These are phyloP conservation scores for Chloebia gouldiae DNA, from an alignment of 2,113 vertebrate species.

Conservation along the genomic window DNA sequence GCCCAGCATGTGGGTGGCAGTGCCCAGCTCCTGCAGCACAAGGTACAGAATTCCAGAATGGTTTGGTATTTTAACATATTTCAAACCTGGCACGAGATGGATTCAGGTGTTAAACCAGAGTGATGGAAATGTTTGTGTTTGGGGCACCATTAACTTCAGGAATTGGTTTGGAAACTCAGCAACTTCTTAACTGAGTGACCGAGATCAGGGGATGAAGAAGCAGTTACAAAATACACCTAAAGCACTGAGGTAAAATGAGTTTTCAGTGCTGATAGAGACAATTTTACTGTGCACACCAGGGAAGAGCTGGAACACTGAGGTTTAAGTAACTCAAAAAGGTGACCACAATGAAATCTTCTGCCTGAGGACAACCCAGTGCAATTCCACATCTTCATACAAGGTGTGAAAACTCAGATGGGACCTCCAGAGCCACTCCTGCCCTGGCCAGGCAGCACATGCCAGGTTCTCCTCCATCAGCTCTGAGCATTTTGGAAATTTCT, in stretches of 20 bases:
- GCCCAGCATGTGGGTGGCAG: neutral
- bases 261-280: neutral
- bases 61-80: neutral
- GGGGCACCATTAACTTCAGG: neutral
- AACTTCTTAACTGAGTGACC: neutral
- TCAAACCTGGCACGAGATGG: neutral
- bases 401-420: accelerated
- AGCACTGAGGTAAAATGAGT: neutral
- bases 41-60: neutral
- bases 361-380: neutral
- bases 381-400: neutral
- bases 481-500: neutral
- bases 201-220: neutral
- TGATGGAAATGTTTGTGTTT: neutral
- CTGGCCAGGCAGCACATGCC: neutral
- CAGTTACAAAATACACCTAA: neutral
- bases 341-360: neutral
- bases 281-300: neutral
- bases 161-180: neutral
- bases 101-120: neutral
- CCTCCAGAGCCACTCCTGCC: neutral
- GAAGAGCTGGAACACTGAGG: neutral
- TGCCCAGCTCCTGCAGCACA: neutral
- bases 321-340: neutral
- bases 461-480: neutral